Base-by-base conservation (phyloP, 1,140 invertebrate genomes). In the Drosophila yakuba region DNA sequence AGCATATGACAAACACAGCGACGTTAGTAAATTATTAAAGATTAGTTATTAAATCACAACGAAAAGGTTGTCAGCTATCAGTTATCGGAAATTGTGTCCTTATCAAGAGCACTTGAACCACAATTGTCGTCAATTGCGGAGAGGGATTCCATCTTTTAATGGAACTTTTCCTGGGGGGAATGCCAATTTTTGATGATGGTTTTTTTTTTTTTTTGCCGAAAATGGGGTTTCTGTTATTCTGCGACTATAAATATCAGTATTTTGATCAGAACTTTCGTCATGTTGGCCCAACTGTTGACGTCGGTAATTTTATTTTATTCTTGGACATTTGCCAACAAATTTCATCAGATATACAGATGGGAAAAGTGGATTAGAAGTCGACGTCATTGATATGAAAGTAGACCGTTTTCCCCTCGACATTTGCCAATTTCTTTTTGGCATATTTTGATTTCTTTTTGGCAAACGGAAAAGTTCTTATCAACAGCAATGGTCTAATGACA, bases 111-210 rank as follows among this genome's bases (percentile, higher is more conserved):
- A 66, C 64, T 68, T 14, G 23, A 68, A 12, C 25, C n/a, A 17
- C 60, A 54, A 68, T 68, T 68, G 64, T 68, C 64, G 64, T 68
- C 64, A 68, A 67, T 68, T 28, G 61, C 38, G 48, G 59, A 50
- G 36, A n/a, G 3, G 32, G 28, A 28, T 64, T 39, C 8, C 14
- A 45, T 41, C 59, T 25, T 44, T 36, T 41, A 23, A 59, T 47
- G n/a, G 44, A 39, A 32, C 4, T 23, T 47, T 36, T 52, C 15
- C 14, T 36, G 50, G 20, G 39, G 20, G 39, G 14, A 41, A 43
- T 39, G 39, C 25, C 41, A 17, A 17, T 17, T 17, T 17, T 17
- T 17, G 17, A 17, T 17, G 17, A 17, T 17, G 17, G 1, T 17
- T 17, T 17, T n/a, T n/a, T n/a, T n/a, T n/a, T n/a, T n/a, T n/a